Base-by-base conservation (phyloP, 2,888 invertebrate species). In the Clusia tigrina region DNA sequence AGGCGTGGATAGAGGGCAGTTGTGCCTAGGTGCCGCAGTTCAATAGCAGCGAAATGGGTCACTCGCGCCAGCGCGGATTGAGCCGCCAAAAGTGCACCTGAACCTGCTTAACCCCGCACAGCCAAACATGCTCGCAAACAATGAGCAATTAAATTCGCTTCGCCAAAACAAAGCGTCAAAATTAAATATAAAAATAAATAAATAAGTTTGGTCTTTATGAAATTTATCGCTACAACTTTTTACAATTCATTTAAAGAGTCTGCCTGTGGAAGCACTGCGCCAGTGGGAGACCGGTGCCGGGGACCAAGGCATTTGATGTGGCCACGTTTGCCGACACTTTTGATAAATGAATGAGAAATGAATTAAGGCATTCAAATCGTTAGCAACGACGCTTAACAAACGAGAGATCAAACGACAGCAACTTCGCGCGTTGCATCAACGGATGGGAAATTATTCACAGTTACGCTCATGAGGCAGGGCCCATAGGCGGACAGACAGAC, bases 381-480 rank as follows among this genome's bases (percentile, higher is more conserved):
- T 79, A 75, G 79, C 76, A 79, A 68, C 74, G 78, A 76, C 71
- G 79, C 81, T 72, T 73, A 75, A 74, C 81, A 74, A 79, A 80
- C 78, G 71, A 80, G 81, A 67, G 67, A 69, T 71, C 71, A 68
- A 70, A 69, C 67, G 69, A 66, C 63, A 64, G 42, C 54, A 61
- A 67, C 56, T 64, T 23, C 58, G 22, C 17, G 26, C 26, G 5
- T n/a, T 26, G 15, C 25, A 17, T 26, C n/a, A 15, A 54, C 74
- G 79, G 80, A 76, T 80, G 76, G 69, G 66, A 74, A 80, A 78
- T 78, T 80, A 78, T 77, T 73, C 80, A 79, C 78, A 75, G 80
- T 67, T 77, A 79, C 75, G 78, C 72, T 76, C 52, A 65, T 63
- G 56, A 56, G 70, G 54, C 68, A 77, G 68, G 57, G 64, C 56